Percentiles rank a stretch among this genome's conserved stretches.
These are phyloP conservation scores for Agrotis segetum DNA, from an alignment of 2,888 invertebrate genomes.

Conservation along the genomic window DNA sequence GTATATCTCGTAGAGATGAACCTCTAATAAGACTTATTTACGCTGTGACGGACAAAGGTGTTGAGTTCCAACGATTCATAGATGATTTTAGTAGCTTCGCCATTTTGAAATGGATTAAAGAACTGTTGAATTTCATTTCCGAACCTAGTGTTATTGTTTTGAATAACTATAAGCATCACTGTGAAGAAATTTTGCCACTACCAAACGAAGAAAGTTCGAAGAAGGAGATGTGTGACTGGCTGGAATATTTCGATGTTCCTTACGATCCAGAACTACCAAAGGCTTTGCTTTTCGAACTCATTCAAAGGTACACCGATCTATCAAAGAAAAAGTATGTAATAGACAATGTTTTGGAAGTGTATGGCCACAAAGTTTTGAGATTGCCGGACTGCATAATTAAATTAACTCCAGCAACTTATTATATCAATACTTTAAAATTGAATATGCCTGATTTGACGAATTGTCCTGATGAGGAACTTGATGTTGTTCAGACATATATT, in stretches of 20 bases:
- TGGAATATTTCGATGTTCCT: constrained; percentile 65
- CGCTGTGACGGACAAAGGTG: constrained; percentile 23
- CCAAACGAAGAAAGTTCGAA: constrained; percentile 59
- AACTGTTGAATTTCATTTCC: constrained; percentile 5
- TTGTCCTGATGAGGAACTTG: rapidly evolving
- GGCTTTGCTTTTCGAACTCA: constrained; percentile 62
- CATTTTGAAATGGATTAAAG: constrained; percentile 33
- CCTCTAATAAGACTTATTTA: constrained; percentile 24
- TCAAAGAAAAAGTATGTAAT: constrained; percentile 20
- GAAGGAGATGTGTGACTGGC: constrained; percentile 67
- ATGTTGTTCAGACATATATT: background rate
- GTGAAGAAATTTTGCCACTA: constrained; percentile 29
- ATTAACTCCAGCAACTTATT: constrained; percentile 40
- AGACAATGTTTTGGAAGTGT: constrained; percentile 15
- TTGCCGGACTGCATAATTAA: constrained; percentile 42
- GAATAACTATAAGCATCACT: constrained; percentile 45
- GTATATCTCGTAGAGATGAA: background rate
- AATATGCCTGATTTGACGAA: constrained; percentile 1
- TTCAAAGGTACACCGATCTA: constrained; percentile 62
- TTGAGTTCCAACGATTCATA: constrained; percentile 10
- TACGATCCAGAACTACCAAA: constrained; percentile 64
- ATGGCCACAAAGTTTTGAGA: constrained; percentile 44
- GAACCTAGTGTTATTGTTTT: constrained; percentile 42
- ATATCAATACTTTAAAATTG: constrained; percentile 17
- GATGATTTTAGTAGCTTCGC: background rate